These are phyloP conservation scores for Phlogophora meticulosa DNA, from an alignment of 2,888 invertebrate species.

Conservation along the genomic window DNA sequence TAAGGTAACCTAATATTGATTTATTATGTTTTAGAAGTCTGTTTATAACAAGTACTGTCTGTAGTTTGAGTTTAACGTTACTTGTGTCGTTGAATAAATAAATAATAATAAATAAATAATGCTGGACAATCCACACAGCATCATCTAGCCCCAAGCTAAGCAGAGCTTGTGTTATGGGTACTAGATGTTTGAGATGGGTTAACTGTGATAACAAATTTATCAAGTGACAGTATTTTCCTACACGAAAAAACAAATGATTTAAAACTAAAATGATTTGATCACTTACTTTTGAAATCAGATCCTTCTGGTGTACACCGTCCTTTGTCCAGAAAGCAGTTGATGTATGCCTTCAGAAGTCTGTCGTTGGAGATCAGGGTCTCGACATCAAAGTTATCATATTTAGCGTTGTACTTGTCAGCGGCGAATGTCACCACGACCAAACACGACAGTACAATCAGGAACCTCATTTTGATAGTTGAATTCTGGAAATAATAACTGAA, in stretches of 20 bases:
- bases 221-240: neutral
- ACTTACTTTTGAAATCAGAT: constrained; percentile 93
- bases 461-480: constrained; percentile 78
- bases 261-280: neutral
- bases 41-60: constrained; percentile 32
- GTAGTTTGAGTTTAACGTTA: constrained; percentile 33
- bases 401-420: constrained; percentile 92
- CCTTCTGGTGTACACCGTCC: constrained; percentile 94
- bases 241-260: neutral
- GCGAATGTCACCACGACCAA: constrained; percentile 79
- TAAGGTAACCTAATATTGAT: constrained; percentile 5
- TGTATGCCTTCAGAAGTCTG: constrained; percentile 93
- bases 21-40: constrained; percentile 19
- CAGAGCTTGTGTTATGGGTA: too few relatives aligned
- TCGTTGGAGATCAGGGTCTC: constrained; percentile 93
- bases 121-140: too few relatives aligned
- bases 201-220: neutral
- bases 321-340: constrained; percentile 93
- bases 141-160: too few relatives aligned
- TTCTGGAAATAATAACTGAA: constrained; percentile 70
- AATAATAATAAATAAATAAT: too few relatives aligned
- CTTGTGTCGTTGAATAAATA: neutral
- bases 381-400: constrained; percentile 94
- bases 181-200: too few relatives aligned
- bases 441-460: constrained; percentile 78